Base-by-base conservation (phyloP, 2,113 vertebrate genomes). In the Trematocara unimaculatum region DNA sequence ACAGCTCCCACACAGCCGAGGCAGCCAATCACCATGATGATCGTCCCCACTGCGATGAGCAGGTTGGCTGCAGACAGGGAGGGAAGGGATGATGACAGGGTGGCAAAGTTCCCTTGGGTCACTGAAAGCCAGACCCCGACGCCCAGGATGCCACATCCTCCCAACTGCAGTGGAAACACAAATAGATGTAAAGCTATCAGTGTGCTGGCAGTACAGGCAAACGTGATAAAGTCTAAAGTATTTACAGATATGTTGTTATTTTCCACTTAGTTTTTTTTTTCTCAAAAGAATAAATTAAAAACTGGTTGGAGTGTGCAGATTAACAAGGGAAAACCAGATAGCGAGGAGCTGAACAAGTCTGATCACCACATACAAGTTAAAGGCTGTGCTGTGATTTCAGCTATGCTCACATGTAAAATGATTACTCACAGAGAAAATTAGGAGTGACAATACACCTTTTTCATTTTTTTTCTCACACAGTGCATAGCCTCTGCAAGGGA, bases 51-150 rank as follows among this genome's bases (percentile, higher is more conserved):
- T 26, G 97, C 96, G 2, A 99, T 99, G 92, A 99, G 97, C 6
- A 99, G 96, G 96, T 99, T 99, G 96, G 99, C 98, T 13, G 99
- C 99, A 8, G 98, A 99, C 90, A 99, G 94, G 18, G 98, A 98
- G 0, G 99, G 99, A 84, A 99, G 97, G 79, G 98, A 99, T 8
- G 98, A 97, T 3, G 99, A 99, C 31, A 99, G 97, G 2, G 99
- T 99, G 90, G 99, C 99, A 35, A 99, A 99, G 96, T 97, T 99
- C 40, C 96, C 96, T 86, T 97, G 96, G 86, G 96, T 97, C 89
- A 96, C 96, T 3, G 96, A 96, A 84, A 97, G 95, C 96, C 96
- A 97, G 26, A 97, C 94, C n/a, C 96, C 96, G 7, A 97, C 96
- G 4, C 96, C 96, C 10, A 97, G 92, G 38, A 97, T 95, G 82